Evolutionary conservation across 2,797 vertebrate genomes (phyloP).

Genomic region (Scolopax bukidnonensis): DNA sequence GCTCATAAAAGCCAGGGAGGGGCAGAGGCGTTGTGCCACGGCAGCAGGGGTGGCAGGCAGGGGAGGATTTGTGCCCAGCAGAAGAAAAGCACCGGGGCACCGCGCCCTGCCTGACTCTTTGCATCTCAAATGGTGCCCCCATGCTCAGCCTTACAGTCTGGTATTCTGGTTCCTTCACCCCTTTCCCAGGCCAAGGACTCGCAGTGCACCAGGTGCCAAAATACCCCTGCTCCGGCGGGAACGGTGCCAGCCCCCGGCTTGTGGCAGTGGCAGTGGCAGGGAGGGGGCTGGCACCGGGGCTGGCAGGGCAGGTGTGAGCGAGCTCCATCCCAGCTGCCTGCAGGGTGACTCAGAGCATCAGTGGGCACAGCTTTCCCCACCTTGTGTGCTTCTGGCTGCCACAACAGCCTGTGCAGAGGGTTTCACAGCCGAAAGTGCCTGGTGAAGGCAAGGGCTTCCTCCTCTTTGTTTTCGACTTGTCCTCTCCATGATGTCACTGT

Average conservation of each 20-base stretch:
- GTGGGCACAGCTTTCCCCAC: not conserved
- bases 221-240: not conserved
- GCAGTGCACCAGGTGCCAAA: not conserved
- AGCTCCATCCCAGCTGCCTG: not conserved
- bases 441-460: not conserved
- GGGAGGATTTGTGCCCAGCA: not conserved
- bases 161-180: not conserved
- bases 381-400: not conserved
- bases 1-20: not conserved
- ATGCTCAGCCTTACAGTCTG: not conserved
- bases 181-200: not conserved
- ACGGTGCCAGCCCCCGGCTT: not conserved
- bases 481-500: not conserved
- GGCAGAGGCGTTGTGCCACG: not conserved
- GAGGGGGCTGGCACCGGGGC: too few relatives aligned
- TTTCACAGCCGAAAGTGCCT: not conserved
- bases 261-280: not conserved
- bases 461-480: not conserved
- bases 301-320: accelerated
- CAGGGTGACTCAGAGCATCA: not conserved
- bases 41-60: not conserved
- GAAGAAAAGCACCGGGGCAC: not conserved
- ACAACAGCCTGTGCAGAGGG: not conserved
- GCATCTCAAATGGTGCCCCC: not conserved
- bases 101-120: not conserved